Percentiles rank a stretch among this genome's conserved stretches.
phyloP scores from a whole-genome alignment of 2,888 invertebrate species.

The Epirrita christyi region DNA sequence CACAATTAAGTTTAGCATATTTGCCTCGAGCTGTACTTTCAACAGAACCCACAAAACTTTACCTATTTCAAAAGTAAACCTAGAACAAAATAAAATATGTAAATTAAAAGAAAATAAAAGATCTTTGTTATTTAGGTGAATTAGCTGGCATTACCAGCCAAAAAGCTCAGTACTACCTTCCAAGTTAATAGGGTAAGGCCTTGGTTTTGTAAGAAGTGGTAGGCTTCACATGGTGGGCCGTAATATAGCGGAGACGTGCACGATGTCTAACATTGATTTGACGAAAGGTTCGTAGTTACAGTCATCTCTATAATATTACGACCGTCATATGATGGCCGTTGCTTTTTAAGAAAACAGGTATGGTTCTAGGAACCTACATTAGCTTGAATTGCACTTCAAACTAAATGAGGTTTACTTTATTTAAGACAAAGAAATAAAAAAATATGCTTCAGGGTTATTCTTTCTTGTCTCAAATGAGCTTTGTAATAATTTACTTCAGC shows the following conservation, averaged over 20 bases:
- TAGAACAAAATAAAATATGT: conserved; percentile 69
- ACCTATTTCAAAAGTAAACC: conserved; percentile 75
- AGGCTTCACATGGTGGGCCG: no score
- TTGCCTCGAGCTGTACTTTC: conserved; percentile 4
- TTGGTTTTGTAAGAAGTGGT: no score
- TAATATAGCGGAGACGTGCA: no score
- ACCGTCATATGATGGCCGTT: no score
- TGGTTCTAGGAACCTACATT: conserved; percentile 13
- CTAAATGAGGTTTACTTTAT: conserved; percentile 15
- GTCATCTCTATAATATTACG: no score
- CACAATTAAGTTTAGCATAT: neutral
- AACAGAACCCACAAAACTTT: conserved; percentile 45
- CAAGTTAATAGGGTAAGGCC: conserved; percentile 7
- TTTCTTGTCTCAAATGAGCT: conserved; percentile 1
- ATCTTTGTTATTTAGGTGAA: conserved; percentile 7
- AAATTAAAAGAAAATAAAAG: conserved; percentile 31
- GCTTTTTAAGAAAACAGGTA: no score
- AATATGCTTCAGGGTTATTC: neutral
- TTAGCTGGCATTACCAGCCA: conserved; percentile 10
- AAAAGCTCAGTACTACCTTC: neutral
- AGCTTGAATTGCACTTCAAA: conserved; percentile 21
- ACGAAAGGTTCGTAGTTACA: no score
- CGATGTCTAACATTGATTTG: no score
- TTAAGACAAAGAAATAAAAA: conserved; percentile 7
- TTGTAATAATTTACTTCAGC: neutral